Evolutionary conservation across 2,797 vertebrate species (phyloP), one percentile per base, ranked within the genome.

Genomic region (Cacajao melanocephalus): DNA sequence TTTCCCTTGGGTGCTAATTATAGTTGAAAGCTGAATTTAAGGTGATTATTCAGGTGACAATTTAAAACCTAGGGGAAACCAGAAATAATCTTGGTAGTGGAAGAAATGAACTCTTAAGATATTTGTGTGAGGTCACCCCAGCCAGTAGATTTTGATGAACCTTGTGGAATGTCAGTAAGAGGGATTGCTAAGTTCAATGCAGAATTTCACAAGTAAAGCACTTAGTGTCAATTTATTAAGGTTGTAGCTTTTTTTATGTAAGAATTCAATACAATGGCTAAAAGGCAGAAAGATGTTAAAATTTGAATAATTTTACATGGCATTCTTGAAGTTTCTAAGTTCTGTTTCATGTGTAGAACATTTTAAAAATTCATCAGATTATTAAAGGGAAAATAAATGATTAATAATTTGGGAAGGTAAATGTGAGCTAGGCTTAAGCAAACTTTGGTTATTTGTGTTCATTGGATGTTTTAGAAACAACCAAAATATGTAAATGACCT

Each of bases 1-100:
- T 87, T 89, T 81, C 20, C 22, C n/a, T 82, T 80, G 85, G 83
- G 72, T 94, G 78, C 75, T 96, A 57, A 61, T 95, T 36, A 87
- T 52, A 79, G 12, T 81, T 87, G 17, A 41, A 80, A 86, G 72
- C 46, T 92, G n/a, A 81, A 91, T 93, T 93, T 89, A 76, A 90
- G 64, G 33, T n/a, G 20, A 24, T 46, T 89, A 15, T 88, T 88
- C 24, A 83, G 55, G 7, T 94, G 75, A 88, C 26, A n/a, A 72
- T 83, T 89, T 78, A 44, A 93, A 67, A 93, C 36, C 0, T 88
- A 67, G 36, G 19, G 72, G 19, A 93, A 93, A 79, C 17, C 15
- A 67, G 36, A 24, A 76, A 14, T 93, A 76, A 14, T 95, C 4
- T 70, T 93, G 24, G 20, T 93, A 91, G 17, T 67, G 19, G 14